Evolutionary conservation across 2,113 vertebrate genomes (phyloP).

Genomic region (Jaculus jaculus): DNA sequence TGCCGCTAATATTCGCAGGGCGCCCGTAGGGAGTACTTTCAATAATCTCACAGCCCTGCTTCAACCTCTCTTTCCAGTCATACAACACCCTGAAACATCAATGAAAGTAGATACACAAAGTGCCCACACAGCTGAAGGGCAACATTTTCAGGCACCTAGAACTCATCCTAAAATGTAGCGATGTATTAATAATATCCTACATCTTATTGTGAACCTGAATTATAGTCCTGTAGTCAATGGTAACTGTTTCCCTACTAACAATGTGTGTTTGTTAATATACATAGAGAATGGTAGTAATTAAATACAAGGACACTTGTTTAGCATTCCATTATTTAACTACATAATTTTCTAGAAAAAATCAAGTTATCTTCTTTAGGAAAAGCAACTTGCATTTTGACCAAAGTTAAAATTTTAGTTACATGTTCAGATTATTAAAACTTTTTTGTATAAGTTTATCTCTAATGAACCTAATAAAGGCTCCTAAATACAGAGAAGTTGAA

Average conservation of each 20-base stretch:
- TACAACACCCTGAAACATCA: slow-evolving; percentile 91
- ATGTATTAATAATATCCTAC: not conserved
- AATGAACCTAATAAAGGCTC: not conserved
- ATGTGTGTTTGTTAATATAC: slow-evolving; percentile 3
- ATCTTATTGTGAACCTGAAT: slow-evolving; percentile 25
- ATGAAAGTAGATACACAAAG: slow-evolving; percentile 45
- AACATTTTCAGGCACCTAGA: slow-evolving; percentile 21
- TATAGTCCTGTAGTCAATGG: not conserved
- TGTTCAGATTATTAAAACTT: not conserved
- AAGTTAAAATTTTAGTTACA: slow-evolving; percentile 39
- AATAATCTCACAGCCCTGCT: slow-evolving; percentile 96
- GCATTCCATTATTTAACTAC: not conserved
- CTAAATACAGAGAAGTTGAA: slow-evolving; percentile 35
- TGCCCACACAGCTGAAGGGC: slow-evolving; percentile 37
- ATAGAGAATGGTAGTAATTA: not conserved
- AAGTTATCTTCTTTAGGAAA: slow-evolving; percentile 55
- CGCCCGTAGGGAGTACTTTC: slow-evolving; percentile 94
- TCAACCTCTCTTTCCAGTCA: slow-evolving; percentile 98
- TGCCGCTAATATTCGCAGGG: slow-evolving; percentile 94
- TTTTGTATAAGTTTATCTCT: not conserved
- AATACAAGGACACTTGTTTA: not conserved
- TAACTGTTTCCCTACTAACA: slow-evolving; percentile 29
- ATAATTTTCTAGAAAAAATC: not conserved
- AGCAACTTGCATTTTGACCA: slow-evolving; percentile 8
- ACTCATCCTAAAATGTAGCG: slow-evolving; percentile 4